phyloP scores from a whole-genome alignment of 1,140 invertebrate genomes.

The Euschistus heros region DNA sequence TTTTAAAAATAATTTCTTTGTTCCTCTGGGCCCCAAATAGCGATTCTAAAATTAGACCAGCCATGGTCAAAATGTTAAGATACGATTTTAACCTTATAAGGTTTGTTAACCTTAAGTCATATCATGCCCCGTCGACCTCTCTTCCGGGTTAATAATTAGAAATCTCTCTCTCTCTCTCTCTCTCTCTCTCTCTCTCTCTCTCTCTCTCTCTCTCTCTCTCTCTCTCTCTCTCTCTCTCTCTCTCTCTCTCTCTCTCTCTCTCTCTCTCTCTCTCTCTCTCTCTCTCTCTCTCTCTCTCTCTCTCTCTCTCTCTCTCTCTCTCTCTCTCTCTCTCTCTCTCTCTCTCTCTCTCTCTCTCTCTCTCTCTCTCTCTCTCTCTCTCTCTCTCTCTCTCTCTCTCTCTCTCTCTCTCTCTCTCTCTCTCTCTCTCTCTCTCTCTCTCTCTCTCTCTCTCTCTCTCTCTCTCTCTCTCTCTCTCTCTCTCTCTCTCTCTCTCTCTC shows the following conservation, averaged over 20 bases:
- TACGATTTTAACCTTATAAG: no score
- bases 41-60: no score
- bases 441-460: slow-evolving; percentile 1
- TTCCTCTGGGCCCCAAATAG: no score
- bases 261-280: slow-evolving; percentile 16
- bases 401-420: slow-evolving; percentile 17
- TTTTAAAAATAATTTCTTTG: no score
- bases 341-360: slow-evolving; percentile 18
- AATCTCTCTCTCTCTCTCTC: slow-evolving; percentile 17
- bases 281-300: slow-evolving; percentile 14
- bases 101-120: no score
- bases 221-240: slow-evolving; percentile 12
- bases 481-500: slow-evolving; percentile 2
- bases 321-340: slow-evolving; percentile 19
- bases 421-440: slow-evolving; percentile 16
- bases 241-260: slow-evolving; percentile 15
- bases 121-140: no score
- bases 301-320: slow-evolving; percentile 15
- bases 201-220: slow-evolving; percentile 12
- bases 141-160: slow-evolving; percentile 4
- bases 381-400: slow-evolving; percentile 17
- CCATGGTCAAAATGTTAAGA: no score
- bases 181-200: slow-evolving; percentile 18
- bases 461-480: slow-evolving; percentile 1
- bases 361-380: slow-evolving; percentile 18